Base-by-base conservation (phyloP, 1,140 invertebrate species). In the Phortica variegata region DNA sequence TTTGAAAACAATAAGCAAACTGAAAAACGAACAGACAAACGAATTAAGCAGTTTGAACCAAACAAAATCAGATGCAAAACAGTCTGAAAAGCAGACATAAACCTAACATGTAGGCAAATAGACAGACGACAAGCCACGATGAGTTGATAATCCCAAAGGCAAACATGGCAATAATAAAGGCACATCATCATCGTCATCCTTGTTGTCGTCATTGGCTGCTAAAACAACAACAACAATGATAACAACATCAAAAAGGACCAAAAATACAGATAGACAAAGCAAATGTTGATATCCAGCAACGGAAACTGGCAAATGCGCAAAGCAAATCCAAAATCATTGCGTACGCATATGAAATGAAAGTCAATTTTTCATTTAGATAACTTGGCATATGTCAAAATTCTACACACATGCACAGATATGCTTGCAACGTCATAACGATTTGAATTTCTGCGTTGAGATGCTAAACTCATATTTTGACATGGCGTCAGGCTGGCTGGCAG, bases 351-450 rank as follows among this genome's bases (percentile, higher is more conserved):
- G n/a, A n/a, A n/a, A 66, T 62, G 56, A 62, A 66, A 66, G 62
- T 66, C 63, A 66, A 66, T 66, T 66, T 66, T 66, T 66, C 63
- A 66, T 66, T 66, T 66, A 66, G 63, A 66, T 66, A 66, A 66
- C 63, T 66, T 66, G 68, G 63, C 23, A 26, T 26, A 26, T 26
- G 23, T 26, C 23, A 6, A 6, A 10, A 26, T 26, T 5, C 23
- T 26, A 26, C 23, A 26, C 23, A 68, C 63, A 66, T 68, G 68
- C 63, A 63, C 63, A 66, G 63, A 66, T 63, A 63, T 66, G 10
- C 63, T 68, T 63, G 49, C 46, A 26, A 43, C 41, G 49, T 34
- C 55, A 66, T 58, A 65, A 50, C 62, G 62, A 65, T 65, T 65
- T 62, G 62, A 63, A 68, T 60, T 62, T 31, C 47, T n/a, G n/a